Evolutionary conservation across 2,113 vertebrate genomes (phyloP).

Genomic region (cattle (Bos taurus)): DNA sequence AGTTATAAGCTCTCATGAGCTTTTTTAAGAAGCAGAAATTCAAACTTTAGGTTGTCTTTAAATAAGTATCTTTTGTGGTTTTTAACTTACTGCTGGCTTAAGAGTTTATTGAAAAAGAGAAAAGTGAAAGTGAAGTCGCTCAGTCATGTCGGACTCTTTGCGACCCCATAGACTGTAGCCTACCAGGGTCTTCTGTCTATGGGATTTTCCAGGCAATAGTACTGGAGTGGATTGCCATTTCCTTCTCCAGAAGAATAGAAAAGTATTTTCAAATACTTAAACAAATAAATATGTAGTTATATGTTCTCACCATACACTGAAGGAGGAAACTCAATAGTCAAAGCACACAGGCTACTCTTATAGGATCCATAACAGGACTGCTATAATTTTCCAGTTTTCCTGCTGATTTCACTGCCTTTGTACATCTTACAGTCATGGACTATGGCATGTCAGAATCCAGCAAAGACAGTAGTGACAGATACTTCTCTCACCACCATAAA

Average conservation of each 20-base stretch:
- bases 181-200: no score
- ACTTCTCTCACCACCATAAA: not conserved
- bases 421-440: not conserved
- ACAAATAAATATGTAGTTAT: not conserved
- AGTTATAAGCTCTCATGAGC: not conserved
- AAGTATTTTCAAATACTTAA: not conserved
- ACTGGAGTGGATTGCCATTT: no score
- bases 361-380: not conserved
- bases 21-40: slow-evolving; percentile 11
- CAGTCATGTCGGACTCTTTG: no score
- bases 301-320: not conserved
- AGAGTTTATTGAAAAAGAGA: not conserved
- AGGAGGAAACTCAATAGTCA: not conserved
- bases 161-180: no score
- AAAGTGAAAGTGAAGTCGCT: not conserved
- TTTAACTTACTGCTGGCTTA: not conserved
- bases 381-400: not conserved
- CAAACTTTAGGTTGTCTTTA: not conserved
- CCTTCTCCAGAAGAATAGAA: not conserved
- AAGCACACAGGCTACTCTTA: not conserved
- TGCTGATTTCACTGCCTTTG: not conserved
- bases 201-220: no score
- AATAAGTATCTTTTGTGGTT: not conserved
- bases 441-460: not conserved
- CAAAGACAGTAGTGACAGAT: not conserved